Evolutionary conservation across 1,140 invertebrate species (phyloP).

Genomic region (Pectinophora gossypiella): DNA sequence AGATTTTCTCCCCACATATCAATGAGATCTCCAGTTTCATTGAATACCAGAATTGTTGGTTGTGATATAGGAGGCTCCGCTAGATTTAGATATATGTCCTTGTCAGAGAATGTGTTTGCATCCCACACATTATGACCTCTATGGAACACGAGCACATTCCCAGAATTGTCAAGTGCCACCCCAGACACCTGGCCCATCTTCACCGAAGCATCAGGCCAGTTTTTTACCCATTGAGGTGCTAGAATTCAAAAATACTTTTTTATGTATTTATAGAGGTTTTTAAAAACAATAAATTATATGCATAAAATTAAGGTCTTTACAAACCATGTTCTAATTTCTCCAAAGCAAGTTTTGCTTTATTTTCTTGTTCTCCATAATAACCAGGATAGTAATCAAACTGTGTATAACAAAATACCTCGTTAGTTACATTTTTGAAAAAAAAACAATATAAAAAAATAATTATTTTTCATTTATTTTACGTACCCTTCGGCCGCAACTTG

Average conservation of each 20-base stretch:
- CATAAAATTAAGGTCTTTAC: constrained; percentile 9
- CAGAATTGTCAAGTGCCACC: constrained; percentile 83
- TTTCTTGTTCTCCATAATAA: constrained; percentile 34
- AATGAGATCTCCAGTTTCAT: constrained; percentile 82
- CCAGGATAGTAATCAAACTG: constrained; percentile 23
- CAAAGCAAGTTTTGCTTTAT: constrained; percentile 43
- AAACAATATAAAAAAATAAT: background rate
- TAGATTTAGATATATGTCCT: constrained; percentile 78
- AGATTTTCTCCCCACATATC: constrained; percentile 87
- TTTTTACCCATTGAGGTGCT: constrained; percentile 57
- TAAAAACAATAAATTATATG: background rate
- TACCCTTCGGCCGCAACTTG: constrained; percentile 42
- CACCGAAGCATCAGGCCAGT: constrained; percentile 75
- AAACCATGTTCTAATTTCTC: constrained; percentile 45
- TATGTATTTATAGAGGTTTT: background rate
- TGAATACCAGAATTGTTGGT: constrained; percentile 85
- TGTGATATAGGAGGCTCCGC: constrained; percentile 82
- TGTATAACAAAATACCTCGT: constrained; percentile 3
- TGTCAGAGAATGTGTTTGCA: constrained; percentile 77
- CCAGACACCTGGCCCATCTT: constrained; percentile 87
- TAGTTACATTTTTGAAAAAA: background rate
- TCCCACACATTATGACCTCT: constrained; percentile 86
- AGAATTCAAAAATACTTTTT: constrained; percentile 11
- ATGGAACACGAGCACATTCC: constrained; percentile 90
- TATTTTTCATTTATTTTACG: constrained; percentile 10